A percentile compares a stretch with the other conserved stretches of the same genome.
Evolutionary conservation across 2,888 invertebrate species (phyloP).

Genomic region (Colletes collaris): DNA sequence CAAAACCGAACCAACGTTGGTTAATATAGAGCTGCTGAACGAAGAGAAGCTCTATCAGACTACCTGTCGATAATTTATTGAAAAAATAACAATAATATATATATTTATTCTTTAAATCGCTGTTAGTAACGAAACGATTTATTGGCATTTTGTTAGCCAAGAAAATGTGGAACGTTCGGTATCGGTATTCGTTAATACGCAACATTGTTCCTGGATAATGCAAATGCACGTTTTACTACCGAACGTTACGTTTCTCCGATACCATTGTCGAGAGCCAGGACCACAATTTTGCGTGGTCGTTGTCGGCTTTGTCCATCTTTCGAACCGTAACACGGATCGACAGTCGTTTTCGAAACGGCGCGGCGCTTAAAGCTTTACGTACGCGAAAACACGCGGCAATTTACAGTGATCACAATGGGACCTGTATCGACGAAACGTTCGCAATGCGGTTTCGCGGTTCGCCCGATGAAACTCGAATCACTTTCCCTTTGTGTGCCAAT

Average conservation of each 20-base stretch:
- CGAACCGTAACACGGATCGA: conserved; percentile 44
- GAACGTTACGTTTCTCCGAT: not conserved
- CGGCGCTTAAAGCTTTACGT: conserved; percentile 40
- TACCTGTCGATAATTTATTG: too few relatives aligned
- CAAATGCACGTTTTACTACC: not conserved
- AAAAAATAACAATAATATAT: too few relatives aligned
- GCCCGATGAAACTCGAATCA: conserved; percentile 30
- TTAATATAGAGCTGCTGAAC: not conserved
- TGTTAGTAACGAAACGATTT: too few relatives aligned
- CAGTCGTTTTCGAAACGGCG: conserved; percentile 33
- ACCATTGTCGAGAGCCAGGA: conserved; percentile 9
- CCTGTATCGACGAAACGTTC: conserved; percentile 13
- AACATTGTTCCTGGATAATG: too few relatives aligned
- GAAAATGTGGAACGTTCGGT: too few relatives aligned
- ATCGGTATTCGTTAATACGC: too few relatives aligned
- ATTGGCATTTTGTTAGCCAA: too few relatives aligned
- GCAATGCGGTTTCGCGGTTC: conserved; percentile 42
- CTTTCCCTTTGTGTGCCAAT: conserved; percentile 27
- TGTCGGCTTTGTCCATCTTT: conserved; percentile 25
- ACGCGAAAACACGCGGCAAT: conserved; percentile 42
- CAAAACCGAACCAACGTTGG: conserved; percentile 24
- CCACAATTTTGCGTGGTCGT: conserved; percentile 25
- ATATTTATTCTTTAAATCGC: too few relatives aligned
- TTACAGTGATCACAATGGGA: conserved; percentile 25
- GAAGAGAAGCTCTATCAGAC: not conserved